Evolutionary conservation across 92 coral and sea anemone genomes (phyloP), one percentile per base, ranked within the genome.

Genomic region (Anthopleura xanthogrammica): DNA sequence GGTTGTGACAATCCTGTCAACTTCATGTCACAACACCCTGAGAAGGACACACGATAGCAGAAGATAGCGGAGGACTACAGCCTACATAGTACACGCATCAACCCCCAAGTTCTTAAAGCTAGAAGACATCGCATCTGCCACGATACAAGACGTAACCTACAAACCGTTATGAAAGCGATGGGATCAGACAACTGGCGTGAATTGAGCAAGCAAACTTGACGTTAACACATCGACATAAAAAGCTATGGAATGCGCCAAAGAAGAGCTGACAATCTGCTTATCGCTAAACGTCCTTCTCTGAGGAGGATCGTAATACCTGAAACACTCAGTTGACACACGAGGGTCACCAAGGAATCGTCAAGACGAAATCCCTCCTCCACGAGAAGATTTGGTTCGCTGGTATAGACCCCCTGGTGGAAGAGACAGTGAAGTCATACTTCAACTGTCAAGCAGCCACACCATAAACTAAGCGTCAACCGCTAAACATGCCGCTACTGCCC

Each of bases 361-460:
- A 86, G 17, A 91, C 92, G 1, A 86, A 86, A 57, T 71, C 90
- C 2, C 87, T 86, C 3, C 42, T 89, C 16, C 81, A 92, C 22
- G 89, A 85, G 54, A 89, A 86, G 74, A 92, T 89, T 4, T 92
- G 90, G 95, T 92, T 89, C 50, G 85, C 95, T 3, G 77, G 85
- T 75, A 91, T 90, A 46, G 88, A 92, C 86, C 72, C 52, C 24
- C 39, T 82, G 78, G 88, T 83, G 29, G 92, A 85, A 74, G 82
- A 58, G n/a, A 85, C 70, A 72, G 87, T 92, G 13, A 90, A 87
- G 80, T 70, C 89, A 16, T 89, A 91, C 65, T 50, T 86, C 41
- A 58, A 87, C 41, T 91, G 90, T 58, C 90, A 86, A 84, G 76
- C 57, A 56, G 85, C 83, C 14, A 85, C 90, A 43, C 90, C 90